Evolutionary conservation across 2,113 vertebrate species (phyloP).

Genomic region (Pachycephala philippinensis): DNA sequence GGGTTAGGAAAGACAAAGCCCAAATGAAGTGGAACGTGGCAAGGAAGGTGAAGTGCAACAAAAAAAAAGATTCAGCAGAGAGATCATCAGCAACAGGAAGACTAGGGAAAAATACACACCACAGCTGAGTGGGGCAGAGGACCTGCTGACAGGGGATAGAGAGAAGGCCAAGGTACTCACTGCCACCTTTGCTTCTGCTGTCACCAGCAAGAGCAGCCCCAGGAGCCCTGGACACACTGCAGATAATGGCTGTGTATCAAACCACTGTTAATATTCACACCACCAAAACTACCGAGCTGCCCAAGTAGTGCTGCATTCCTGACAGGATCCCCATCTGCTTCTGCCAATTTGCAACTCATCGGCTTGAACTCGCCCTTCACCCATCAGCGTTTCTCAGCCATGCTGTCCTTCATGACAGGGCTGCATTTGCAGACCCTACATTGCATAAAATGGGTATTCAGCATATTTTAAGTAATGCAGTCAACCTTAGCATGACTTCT

Average conservation of each 20-base stretch:
- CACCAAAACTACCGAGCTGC: not conserved
- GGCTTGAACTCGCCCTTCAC: not conserved
- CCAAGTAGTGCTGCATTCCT: not conserved
- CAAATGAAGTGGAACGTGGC: not conserved
- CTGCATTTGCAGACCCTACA: fast-evolving
- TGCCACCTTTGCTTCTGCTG: not conserved
- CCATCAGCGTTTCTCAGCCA: not conserved
- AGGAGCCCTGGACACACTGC: not conserved
- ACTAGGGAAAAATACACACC: not conserved
- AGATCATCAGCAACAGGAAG: not conserved
- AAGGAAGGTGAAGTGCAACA: not conserved
- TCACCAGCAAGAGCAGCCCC: not conserved
- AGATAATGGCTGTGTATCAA: not conserved
- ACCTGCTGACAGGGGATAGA: not conserved
- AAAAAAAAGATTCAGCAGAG: not conserved
- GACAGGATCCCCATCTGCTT: not conserved
- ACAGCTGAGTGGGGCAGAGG: not conserved
- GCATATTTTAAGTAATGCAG: not conserved
- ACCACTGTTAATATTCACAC: not conserved
- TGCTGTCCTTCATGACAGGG: not conserved
- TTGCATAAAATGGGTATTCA: not conserved
- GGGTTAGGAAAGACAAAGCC: not conserved
- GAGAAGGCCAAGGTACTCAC: not conserved
- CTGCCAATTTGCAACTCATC: not conserved
- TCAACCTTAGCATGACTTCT: not conserved